Percentiles rank a stretch among this genome's conserved stretches.
Conservation (phyloP, 2,113 vertebrate species). For the Natator depressus region DNA sequence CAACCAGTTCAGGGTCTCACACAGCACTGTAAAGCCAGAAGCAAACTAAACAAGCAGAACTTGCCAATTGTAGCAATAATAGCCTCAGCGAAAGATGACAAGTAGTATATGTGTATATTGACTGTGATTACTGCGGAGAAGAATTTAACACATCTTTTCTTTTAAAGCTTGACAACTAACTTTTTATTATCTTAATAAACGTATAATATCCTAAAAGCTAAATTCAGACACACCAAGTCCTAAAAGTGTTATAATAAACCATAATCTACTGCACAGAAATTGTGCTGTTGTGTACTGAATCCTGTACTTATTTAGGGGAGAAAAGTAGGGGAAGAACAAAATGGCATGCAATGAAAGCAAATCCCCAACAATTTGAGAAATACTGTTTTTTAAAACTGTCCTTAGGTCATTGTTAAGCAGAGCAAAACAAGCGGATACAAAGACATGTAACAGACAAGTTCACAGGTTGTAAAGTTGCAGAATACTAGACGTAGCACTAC, state of each 20-base stretch:
- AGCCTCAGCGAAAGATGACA: background rate
- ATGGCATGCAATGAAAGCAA: background rate
- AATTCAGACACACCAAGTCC: background rate
- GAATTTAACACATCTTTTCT: background rate
- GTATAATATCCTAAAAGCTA: background rate
- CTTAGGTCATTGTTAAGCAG: background rate
- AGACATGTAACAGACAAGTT: background rate
- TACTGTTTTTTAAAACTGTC: fast-evolving
- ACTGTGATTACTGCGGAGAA: background rate
- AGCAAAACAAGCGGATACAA: background rate
- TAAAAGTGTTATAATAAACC: background rate
- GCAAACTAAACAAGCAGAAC: background rate
- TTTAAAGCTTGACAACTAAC: background rate
- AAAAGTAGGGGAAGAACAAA: background rate
- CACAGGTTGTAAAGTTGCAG: background rate
- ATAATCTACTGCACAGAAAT: background rate
- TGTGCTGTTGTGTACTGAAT: background rate
- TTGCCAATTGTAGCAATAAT: background rate
- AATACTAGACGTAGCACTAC: background rate
- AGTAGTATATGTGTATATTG: background rate
- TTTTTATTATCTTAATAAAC: conserved; percentile 10
- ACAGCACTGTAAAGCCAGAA: background rate
- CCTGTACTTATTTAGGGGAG: background rate
- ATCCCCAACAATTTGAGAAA: background rate
- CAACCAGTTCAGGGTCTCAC: conserved; percentile 9